These are phyloP conservation scores for Lasioglossum marginatum DNA, from an alignment of 2,888 invertebrate genomes.

Conservation along the genomic window DNA sequence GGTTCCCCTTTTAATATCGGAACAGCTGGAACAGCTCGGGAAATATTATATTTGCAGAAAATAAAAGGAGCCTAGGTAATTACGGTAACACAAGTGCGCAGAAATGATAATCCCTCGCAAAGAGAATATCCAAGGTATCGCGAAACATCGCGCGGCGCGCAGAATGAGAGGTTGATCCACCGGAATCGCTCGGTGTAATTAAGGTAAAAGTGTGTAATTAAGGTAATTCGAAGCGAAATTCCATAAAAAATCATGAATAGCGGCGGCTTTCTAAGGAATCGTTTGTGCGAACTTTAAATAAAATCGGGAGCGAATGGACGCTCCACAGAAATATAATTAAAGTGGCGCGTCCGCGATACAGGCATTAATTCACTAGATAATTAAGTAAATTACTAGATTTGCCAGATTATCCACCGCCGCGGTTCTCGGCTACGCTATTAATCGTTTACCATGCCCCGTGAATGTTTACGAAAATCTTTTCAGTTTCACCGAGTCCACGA, in stretches of 20 bases:
- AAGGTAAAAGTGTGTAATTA: constrained; percentile 11
- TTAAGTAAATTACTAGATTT: neutral
- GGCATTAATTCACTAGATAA: neutral
- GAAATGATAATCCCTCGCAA: neutral
- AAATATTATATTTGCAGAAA: neutral
- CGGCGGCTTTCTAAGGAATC: neutral
- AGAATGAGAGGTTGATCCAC: neutral
- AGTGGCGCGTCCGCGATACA: neutral
- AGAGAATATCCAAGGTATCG: neutral
- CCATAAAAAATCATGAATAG: neutral
- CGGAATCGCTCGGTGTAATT: constrained; percentile 4
- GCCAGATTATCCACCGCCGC: neutral
- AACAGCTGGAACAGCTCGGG: neutral
- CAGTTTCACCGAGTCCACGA: neutral
- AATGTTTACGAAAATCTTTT: neutral
- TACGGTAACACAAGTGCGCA: neutral
- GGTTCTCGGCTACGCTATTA: neutral
- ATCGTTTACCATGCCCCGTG: neutral
- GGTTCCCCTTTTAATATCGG: neutral
- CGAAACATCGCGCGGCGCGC: neutral
- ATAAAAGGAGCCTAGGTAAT: neutral
- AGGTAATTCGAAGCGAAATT: neutral
- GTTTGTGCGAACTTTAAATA: neutral
- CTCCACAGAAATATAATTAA: neutral
- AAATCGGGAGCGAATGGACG: neutral